phyloP scores from a whole-genome alignment of 2,888 invertebrate species.

The Ophraella communa region DNA sequence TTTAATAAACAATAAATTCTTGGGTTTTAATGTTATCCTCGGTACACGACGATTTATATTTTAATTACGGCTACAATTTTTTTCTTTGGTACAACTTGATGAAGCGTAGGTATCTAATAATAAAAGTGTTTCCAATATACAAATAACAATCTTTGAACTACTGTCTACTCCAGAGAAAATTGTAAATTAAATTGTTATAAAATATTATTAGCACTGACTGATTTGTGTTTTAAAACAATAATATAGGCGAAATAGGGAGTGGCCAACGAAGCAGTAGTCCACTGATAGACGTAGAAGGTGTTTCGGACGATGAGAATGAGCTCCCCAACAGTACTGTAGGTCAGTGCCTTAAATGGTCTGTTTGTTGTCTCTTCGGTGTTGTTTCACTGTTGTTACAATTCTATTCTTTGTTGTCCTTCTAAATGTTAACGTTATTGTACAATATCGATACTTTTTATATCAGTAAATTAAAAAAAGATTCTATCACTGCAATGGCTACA shows the following conservation, averaged over 20 bases:
- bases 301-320: constrained; percentile 67
- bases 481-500: no score
- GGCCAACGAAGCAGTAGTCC: constrained; percentile 67
- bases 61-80: background rate
- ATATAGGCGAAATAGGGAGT: constrained; percentile 70
- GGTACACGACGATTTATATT: no score
- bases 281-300: constrained; percentile 72
- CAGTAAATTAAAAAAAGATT: no score
- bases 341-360: constrained; percentile 62
- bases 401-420: constrained; percentile 47
- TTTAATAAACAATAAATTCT: no score
- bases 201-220: constrained; percentile 38
- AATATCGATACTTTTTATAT: background rate
- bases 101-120: background rate
- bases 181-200: constrained; percentile 11
- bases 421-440: constrained; percentile 38
- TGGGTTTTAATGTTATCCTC: no score
- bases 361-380: constrained; percentile 59
- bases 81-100: background rate
- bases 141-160: background rate
- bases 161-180: background rate
- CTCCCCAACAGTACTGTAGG: constrained; percentile 63
- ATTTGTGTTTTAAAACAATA: constrained; percentile 39
- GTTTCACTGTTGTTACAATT: constrained; percentile 54
- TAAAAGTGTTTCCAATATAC: background rate